phyloP scores from a whole-genome alignment of 2,113 vertebrate species.

The Platanista minor region DNA sequence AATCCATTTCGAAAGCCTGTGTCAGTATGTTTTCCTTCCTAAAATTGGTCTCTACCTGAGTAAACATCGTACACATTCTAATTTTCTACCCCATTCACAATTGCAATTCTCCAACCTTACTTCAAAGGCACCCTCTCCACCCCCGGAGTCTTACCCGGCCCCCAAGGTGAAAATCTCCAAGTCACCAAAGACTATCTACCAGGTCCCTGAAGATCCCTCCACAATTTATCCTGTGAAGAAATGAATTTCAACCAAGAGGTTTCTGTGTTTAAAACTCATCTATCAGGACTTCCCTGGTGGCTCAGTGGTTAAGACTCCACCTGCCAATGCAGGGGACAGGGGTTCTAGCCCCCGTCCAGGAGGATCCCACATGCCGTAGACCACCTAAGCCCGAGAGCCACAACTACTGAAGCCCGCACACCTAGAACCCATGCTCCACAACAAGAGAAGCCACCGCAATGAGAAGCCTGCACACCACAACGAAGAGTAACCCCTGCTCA shows the following conservation, averaged over 20 bases:
- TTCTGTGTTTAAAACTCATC: not conserved
- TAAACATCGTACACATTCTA: not conserved
- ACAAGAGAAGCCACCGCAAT: too few species aligned
- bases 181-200: not conserved
- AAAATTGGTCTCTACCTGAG: not conserved
- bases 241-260: not conserved
- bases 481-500: too few species aligned
- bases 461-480: too few species aligned
- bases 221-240: not conserved
- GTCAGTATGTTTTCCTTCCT: not conserved
- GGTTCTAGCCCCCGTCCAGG: too few species aligned
- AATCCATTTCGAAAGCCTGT: not conserved
- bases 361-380: too few species aligned
- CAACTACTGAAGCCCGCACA: too few species aligned
- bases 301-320: too few species aligned
- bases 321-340: too few species aligned
- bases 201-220: not conserved
- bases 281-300: too few species aligned
- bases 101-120: not conserved
- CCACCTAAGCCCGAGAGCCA: too few species aligned
- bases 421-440: too few species aligned
- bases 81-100: not conserved
- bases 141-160: not conserved
- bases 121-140: not conserved
- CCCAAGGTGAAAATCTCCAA: not conserved